Evolutionary conservation across 2,888 invertebrate species (phyloP), one percentile per base, ranked within the genome.

Genomic region (Lampropteryx suffumata): DNA sequence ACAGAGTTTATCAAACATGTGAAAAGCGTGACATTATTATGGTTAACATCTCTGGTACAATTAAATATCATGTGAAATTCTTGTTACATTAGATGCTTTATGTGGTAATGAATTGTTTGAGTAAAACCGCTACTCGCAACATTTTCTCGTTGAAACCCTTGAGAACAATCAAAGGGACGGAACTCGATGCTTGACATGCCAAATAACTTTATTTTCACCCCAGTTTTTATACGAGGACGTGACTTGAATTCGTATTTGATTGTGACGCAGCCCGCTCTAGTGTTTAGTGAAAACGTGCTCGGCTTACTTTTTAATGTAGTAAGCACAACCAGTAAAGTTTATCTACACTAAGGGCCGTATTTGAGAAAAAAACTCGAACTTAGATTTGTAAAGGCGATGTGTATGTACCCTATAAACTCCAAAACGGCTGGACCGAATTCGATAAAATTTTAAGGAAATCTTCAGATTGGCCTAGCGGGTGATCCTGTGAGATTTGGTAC

Each of bases 121-220:
- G 32, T 37, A 32, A 37, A 34, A 13, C 32, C 27, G 35, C 24
- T 10, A 43, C 30, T 24, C 27, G 17, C 21, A 44, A 36, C 28
- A 44, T 36, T 45, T 37, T 44, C 37, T 13, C 29, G 39, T 24
- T 5, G 12, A 28, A 39, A 27, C 50, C 54, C 45, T 39, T 12
- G 50, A 43, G 54, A 39, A 45, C 50, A 55, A 55, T 55, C 54
- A 55, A 50, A 55, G 37, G 28, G 49, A 40, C 42, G 30, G 32
- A 33, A 26, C 35, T 24, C 13, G 39, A 39, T 43, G 44, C 54
- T 55, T 50, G 54, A 50, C 54, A 55, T 50, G 46, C 54, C 54
- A 50, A 55, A 55, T 55, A 55, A 55, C 54, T 55, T 55, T 55
- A 55, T 55, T 55, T 47, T 50, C 50, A 39, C 39, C 50, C 45